These are phyloP conservation scores for Drosophila trapezifrons DNA, from an alignment of 1,140 invertebrate species.

Conservation along the genomic window DNA sequence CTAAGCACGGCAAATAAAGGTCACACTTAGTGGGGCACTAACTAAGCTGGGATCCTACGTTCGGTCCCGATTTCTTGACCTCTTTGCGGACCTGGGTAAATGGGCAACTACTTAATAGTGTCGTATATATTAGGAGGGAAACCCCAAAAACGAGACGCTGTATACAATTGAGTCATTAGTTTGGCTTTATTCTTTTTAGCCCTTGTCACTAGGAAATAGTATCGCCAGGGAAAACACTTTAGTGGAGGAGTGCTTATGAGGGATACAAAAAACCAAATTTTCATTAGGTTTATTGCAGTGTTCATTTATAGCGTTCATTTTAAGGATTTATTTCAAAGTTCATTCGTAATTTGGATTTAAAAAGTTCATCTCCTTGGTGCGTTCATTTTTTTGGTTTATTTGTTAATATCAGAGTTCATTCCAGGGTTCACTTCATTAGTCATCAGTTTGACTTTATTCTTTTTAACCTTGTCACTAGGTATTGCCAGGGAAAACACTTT, in stretches of 20 bases:
- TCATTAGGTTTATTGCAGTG: not conserved
- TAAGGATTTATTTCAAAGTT: not conserved
- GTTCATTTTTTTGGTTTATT: too few relatives aligned
- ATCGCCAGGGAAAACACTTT: not conserved
- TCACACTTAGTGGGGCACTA: constrained; percentile 34
- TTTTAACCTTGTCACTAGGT: not conserved
- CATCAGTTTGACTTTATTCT: not conserved
- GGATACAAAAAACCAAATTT: not conserved
- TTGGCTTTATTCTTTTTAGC: not conserved
- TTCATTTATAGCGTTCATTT: not conserved
- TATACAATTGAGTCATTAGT: constrained; percentile 1
- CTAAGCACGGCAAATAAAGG: constrained; percentile 33
- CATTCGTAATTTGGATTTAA: not conserved
- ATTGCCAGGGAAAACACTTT: not conserved
- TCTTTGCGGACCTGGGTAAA: constrained; percentile 7
- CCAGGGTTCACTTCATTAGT: too few relatives aligned
- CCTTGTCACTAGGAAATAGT: too few relatives aligned
- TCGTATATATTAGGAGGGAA: constrained; percentile 7
- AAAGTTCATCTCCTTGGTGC: not conserved
- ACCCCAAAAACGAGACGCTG: not conserved
- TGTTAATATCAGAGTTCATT: too few relatives aligned
- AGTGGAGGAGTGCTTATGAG: too few relatives aligned
- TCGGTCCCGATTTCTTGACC: constrained; percentile 32
- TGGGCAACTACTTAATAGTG: constrained; percentile 15
- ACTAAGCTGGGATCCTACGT: constrained; percentile 1